These are phyloP conservation scores for Salarias fasciatus DNA, from an alignment of 2,797 vertebrate genomes.

Conservation along the genomic window DNA sequence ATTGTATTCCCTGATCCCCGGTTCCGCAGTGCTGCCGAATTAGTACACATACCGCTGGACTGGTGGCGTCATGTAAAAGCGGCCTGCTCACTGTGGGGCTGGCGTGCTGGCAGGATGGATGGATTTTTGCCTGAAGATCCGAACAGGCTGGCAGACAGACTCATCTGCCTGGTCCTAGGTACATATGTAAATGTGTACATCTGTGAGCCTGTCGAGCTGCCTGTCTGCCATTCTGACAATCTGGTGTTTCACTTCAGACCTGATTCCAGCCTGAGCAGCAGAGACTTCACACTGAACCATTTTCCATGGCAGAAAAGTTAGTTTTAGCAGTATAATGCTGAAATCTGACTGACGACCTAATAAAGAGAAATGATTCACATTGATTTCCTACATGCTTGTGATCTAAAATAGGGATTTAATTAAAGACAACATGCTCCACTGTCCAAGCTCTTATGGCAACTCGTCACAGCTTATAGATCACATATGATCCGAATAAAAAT, in stretches of 20 bases:
- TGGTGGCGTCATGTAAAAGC: constrained; percentile 43
- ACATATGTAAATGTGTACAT: constrained; percentile 41
- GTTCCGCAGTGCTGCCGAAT: constrained; percentile 62
- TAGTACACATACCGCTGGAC: constrained; percentile 64
- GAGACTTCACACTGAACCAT: too few species aligned
- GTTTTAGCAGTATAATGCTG: too few species aligned
- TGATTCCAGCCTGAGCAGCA: too few species aligned
- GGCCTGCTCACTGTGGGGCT: constrained; percentile 16
- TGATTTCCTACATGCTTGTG: constrained; percentile 3
- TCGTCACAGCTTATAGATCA: too few species aligned
- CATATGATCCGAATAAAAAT: too few species aligned
- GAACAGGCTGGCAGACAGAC: constrained; percentile 41
- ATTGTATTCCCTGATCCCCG: constrained; percentile 68
- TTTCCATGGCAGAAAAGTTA: too few species aligned
- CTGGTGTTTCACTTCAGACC: constrained; percentile 25
- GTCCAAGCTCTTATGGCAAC: too few species aligned
- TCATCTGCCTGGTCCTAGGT: constrained; percentile 35
- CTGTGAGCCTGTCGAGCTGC: constrained; percentile 27
- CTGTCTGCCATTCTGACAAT: constrained; percentile 17
- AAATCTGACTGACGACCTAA: too few species aligned
- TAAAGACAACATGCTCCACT: constrained; percentile 28
- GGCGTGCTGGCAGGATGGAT: constrained; percentile 32
- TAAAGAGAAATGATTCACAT: too few species aligned
- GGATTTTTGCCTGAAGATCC: constrained; percentile 16
- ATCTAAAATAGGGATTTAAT: constrained; percentile 17